Percentiles rank a stretch among this genome's conserved stretches.
Conservation (phyloP, 2,888 invertebrate genomes). For the Nymphalis c-album region DNA sequence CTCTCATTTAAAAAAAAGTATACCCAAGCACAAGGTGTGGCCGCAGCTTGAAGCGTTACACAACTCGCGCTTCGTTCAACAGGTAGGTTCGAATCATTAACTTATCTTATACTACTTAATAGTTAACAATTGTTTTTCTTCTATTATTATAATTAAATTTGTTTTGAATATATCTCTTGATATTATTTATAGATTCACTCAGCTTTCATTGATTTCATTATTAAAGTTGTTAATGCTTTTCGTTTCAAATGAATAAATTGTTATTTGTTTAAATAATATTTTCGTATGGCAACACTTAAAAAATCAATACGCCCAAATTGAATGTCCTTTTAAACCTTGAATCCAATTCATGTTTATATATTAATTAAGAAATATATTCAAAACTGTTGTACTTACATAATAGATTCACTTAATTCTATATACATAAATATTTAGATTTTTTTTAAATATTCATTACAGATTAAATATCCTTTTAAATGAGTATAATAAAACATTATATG, state of each 20-base stretch:
- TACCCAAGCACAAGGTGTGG: neutral
- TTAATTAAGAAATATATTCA: conserved; percentile 7
- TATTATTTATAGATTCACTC: neutral
- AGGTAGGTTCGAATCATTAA: neutral
- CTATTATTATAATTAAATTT: neutral
- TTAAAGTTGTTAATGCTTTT: too few species aligned
- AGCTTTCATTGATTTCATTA: neutral
- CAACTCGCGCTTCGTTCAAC: neutral
- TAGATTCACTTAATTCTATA: conserved; percentile 10
- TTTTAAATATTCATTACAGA: conserved; percentile 9
- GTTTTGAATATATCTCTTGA: conserved; percentile 7
- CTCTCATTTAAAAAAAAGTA: too few species aligned
- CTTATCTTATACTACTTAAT: conserved; percentile 17
- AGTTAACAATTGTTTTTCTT: conserved; percentile 25
- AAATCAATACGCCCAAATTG: too few species aligned
- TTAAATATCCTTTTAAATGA: neutral
- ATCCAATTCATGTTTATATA: too few species aligned
- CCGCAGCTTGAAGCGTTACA: neutral
- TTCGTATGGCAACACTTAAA: too few species aligned
- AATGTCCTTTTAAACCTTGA: too few species aligned
- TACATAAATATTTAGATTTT: conserved; percentile 16
- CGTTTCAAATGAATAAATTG: too few species aligned
- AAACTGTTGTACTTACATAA: neutral
- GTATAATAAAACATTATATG: conserved; percentile 4
- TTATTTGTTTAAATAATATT: too few species aligned